Evolutionary conservation across 2,797 vertebrate species (phyloP).

Genomic region (Odontamblyopus rebecca): DNA sequence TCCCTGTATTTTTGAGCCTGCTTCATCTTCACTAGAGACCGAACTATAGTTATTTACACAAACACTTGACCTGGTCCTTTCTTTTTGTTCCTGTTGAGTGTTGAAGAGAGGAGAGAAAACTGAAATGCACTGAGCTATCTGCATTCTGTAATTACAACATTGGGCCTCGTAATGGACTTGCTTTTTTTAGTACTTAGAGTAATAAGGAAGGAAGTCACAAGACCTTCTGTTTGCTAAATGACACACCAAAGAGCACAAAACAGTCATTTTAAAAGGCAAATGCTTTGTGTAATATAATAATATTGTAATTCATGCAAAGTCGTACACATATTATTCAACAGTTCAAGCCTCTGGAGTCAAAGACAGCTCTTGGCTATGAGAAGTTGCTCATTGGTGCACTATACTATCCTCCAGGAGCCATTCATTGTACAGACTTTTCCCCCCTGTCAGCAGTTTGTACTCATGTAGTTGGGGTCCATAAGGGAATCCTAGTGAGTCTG

Average conservation of each 20-base stretch:
- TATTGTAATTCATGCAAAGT: background rate
- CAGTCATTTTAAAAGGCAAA: background rate
- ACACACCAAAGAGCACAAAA: background rate
- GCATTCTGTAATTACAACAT: conserved; percentile 54
- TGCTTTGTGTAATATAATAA: background rate
- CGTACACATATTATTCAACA: background rate
- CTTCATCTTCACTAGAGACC: background rate
- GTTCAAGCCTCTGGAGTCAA: background rate
- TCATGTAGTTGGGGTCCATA: background rate
- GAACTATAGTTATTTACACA: conserved; percentile 41
- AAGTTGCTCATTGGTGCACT: conserved; percentile 7
- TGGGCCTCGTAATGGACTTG: conserved; percentile 52
- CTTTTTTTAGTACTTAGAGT: conserved; percentile 30
- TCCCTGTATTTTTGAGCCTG: background rate
- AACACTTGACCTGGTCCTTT: conserved; percentile 50
- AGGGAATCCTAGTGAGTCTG: background rate
- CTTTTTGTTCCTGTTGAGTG: conserved; percentile 28
- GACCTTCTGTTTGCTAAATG: background rate
- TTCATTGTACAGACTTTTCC: conserved; percentile 6
- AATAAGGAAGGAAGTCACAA: conserved; percentile 25
- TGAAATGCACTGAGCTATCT: conserved; percentile 43
- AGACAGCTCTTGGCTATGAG: background rate
- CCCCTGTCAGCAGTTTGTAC: background rate
- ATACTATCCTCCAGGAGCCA: background rate
- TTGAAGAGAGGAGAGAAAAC: conserved; percentile 28